Evolutionary conservation across 2,113 vertebrate genomes (phyloP), one percentile per base, ranked within the genome.

Genomic region (Lamprologus sp.): DNA sequence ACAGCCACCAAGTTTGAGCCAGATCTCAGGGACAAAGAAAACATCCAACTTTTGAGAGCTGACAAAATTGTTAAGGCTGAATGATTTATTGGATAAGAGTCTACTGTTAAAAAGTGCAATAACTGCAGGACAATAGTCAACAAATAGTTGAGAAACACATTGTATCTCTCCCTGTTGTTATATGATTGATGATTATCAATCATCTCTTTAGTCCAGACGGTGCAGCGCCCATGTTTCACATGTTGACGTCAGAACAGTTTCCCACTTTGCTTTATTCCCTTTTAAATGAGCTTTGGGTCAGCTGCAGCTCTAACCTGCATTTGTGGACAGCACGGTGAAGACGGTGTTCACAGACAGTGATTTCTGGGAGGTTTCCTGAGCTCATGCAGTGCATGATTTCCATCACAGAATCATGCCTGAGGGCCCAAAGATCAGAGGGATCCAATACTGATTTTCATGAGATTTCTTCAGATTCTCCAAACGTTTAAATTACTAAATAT

Each of bases 251-350:
- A 70, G 65, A 10, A 42, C 65, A 45, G 68, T 73, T 17, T 73
- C 14, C 37, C 21, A 26, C 21, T 26, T 5, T 26, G 21, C 8
- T 15, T 45, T 1, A 0, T 15, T 17, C 40, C 13, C 19, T 68
- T 40, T 68, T 68, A 68, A 45, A 15, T 3, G 13, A 45, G 13
- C 21, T 1, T 15, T 45, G 37, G 40, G 5, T 73, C 13, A 0
- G 40, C 33, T 68, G 33, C 63, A 68, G 0, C 33, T 65, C 33
- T 13, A 37, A 5, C 33, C 33, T 65, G 60, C 63, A 68, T 68
- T 65, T 65, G 19, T 37, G 60, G 0, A 65, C 0, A 0, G 19
- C 33, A 65, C 19, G 0, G 33, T 65, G 0, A 8, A 65, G 31
- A 12, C 31, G 0, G 56, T 10, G 56, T 60, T 60, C 15, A 63